Evolutionary conservation across 1,140 invertebrate species (phyloP), one percentile per base, ranked within the genome.

Genomic region (Phthorimaea operculella): DNA sequence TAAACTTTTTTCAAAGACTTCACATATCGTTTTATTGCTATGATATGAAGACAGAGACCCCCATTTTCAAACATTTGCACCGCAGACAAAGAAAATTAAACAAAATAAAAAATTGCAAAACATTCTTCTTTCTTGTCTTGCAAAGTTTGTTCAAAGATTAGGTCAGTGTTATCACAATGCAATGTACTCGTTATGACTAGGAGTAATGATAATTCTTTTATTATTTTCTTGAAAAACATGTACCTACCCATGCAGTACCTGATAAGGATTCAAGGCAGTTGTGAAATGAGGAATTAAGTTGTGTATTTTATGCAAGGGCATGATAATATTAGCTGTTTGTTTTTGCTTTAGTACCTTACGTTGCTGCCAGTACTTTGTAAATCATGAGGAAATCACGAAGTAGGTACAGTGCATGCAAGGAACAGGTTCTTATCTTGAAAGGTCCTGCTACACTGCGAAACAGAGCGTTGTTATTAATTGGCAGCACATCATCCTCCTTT

Each of bases 91-190:
- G 21, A 28, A 28, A 28, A 28, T 4, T 28, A 28, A 28, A 28
- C 21, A 28, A 28, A 28, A 28, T 28, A 28, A 28, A 28, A 28
- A 28, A 28, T 28, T 28, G n/a, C 36, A 12, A 39, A 39, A 39
- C 36, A 39, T 39, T 39, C n/a, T 39, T 39, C 36, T 39, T 5
- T 39, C 3, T n/a, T 12, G 10, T 39, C 36, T 10, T 39, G 10
- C 36, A 39, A 39, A n/a, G 36, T 39, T 39, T 39, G 36, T 39
- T n/a, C n/a, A 39, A 12, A 39, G 36, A 39, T 39, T 39, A 39
- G 36, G 36, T 39, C 36, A 39, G n/a, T n/a, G 36, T 9, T 39
- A 39, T 39, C 36, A 9, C 10, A 39, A 39, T 39, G 36, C 36
- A 39, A 39, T 39, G 36, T 39, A 12, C 36, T 10, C 36, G n/a